A percentile compares a stretch with the other conserved stretches of the same genome.
Conservation (phyloP, 1,140 invertebrate species). For the Drosophila watanabei region DNA sequence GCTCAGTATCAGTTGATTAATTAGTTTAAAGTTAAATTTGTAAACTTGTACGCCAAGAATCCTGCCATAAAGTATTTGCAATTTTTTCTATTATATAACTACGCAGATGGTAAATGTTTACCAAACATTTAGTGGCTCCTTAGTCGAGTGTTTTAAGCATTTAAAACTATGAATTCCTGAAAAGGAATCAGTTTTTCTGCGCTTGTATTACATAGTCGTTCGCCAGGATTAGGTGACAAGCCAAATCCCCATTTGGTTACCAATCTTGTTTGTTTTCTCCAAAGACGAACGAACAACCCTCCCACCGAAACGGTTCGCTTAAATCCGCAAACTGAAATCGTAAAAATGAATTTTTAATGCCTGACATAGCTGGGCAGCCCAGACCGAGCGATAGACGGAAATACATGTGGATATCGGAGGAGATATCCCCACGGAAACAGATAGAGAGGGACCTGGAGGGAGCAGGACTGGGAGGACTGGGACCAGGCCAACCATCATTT, state of each 20-base stretch:
- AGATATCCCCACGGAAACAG: conserved; percentile 10
- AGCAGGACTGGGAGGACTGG: conserved; percentile 5
- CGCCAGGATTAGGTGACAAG: conserved; percentile 28
- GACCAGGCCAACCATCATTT: conserved; percentile 68
- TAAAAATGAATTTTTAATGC: conserved; percentile 70
- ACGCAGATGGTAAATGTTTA: neutral
- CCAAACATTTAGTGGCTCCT: neutral
- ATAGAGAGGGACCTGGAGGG: neutral
- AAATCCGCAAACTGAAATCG: conserved; percentile 53
- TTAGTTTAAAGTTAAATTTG: neutral
- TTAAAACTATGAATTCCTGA: neutral
- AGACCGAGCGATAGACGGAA: conserved; percentile 46
- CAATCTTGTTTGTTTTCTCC: conserved; percentile 14
- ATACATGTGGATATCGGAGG: conserved; percentile 21
- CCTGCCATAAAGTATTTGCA: neutral
- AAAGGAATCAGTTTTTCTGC: conserved; percentile 3
- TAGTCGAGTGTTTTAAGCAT: neutral
- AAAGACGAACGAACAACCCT: neutral
- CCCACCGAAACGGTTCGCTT: conserved; percentile 14
- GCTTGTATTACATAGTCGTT: conserved; percentile 6
- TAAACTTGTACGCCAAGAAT: neutral
- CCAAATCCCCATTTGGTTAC: conserved; percentile 28
- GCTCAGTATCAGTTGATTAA: too few relatives aligned
- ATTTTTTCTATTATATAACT: too few relatives aligned
- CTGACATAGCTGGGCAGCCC: conserved; percentile 18